Evolutionary conservation across 2,797 vertebrate species (phyloP).

Genomic region (Euthynnus affinis): DNA sequence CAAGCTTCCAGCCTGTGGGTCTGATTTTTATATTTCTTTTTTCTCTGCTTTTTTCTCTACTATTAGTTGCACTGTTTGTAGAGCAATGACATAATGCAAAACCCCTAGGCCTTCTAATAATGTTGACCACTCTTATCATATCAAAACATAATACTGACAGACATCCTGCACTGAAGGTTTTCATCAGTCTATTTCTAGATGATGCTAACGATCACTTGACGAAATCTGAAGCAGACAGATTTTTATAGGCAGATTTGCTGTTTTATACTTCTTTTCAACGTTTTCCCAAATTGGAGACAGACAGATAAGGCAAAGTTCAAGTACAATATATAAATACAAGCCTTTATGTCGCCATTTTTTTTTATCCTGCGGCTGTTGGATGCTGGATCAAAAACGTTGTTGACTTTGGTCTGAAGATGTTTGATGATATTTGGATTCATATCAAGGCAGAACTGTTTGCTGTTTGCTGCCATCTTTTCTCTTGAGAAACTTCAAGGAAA

Average conservation of each 20-base stretch:
- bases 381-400: background rate
- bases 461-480: background rate
- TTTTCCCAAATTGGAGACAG: background rate
- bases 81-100: background rate
- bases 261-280: background rate
- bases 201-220: background rate
- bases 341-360: background rate
- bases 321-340: too few species aligned
- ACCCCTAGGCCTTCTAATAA: too few species aligned
- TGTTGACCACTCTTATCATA: too few species aligned
- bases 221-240: background rate
- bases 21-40: background rate
- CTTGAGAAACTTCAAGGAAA: conserved; percentile 17
- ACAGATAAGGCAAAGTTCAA: background rate
- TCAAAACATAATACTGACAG: too few species aligned
- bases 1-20: too few species aligned
- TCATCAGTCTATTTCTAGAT: background rate
- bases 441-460: background rate
- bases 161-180: background rate
- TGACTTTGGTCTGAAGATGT: background rate
- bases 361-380: too few species aligned
- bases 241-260: background rate
- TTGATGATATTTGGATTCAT: background rate
- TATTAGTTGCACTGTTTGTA: background rate
- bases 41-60: background rate